Evolutionary conservation across 2,797 vertebrate genomes (phyloP), one percentile per base, ranked within the genome.

Genomic region (Menidia menidia): DNA sequence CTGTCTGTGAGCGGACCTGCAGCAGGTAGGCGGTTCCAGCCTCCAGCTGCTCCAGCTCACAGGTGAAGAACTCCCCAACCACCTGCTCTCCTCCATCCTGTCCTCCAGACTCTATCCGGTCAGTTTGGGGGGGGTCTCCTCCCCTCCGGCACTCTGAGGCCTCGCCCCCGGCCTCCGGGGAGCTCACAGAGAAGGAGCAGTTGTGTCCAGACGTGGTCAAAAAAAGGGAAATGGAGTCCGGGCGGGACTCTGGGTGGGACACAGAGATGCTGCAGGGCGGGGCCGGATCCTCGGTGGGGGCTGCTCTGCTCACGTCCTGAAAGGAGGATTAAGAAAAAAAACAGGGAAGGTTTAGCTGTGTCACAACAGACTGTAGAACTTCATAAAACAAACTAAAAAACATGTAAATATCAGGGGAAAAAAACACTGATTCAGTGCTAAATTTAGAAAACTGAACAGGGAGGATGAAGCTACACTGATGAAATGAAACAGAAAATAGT

Each of bases 21-120:
- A 94, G 88, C 59, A 66, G 57, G 73, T 94, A 89, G 45, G 71
- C 12, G 0, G 87, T 86, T 45, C 92, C 93, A 2, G 93, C 81
- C 42, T 89, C 84, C 88, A 92, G 85, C 11, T 70, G 86, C 48
- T 75, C 85, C 81, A 93, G 2, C 39, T 25, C 18, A 1, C 92
- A 93, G 68, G 62, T 75, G 70, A 89, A 93, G 1, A 61, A 31
- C 0, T 13, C 65, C 19, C 11, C 45, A 4, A 0, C 2, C 2
- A 35, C 44, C 35, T 42, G 13, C 5, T 14, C 58, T 8, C 50
- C 62, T 33, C 25, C 67, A 0, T 39, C 67, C 57, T 79, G 64
- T 0, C 18, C 73, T 52, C 50, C 69, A 0, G 5, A 15, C 2
- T 0, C 13, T 8, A 58, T 53, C 67, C 61, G 76, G 45, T 77